Percentiles rank a stretch among this genome's conserved stretches.
phyloP scores from a whole-genome alignment of 1,140 invertebrate genomes.

The Ruditapes philippinarum region DNA sequence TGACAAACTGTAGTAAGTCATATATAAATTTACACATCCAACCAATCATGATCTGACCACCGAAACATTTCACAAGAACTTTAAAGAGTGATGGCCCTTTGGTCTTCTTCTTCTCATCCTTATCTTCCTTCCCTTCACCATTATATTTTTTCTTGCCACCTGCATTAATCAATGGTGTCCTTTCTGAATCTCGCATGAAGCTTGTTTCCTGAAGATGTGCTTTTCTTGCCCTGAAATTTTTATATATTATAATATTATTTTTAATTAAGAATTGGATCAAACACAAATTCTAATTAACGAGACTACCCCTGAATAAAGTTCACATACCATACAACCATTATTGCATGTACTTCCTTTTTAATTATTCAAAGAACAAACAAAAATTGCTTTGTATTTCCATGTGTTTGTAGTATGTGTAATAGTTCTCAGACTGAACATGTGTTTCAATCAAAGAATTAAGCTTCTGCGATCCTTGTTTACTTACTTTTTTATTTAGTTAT shows the following conservation, averaged over 20 bases:
- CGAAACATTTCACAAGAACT: conserved; percentile 78
- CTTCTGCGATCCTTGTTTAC: no score
- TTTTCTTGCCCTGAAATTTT: not conserved
- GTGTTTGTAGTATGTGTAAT: no score
- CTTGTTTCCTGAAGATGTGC: not conserved
- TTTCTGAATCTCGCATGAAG: conserved; percentile 41
- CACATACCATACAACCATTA: no score
- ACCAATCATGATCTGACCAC: conserved; percentile 73
- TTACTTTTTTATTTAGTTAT: no score
- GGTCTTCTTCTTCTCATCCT: conserved; percentile 64
- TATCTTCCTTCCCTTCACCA: conserved; percentile 37
- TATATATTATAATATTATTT: no score
- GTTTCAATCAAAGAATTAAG: no score
- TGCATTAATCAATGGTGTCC: conserved; percentile 60
- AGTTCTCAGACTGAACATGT: no score
- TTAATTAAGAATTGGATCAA: no score
- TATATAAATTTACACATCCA: conserved; percentile 81
- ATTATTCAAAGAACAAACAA: no score
- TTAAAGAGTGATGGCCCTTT: conserved; percentile 77
- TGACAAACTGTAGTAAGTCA: conserved; percentile 82
- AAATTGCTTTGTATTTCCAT: no score
- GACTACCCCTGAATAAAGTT: no score
- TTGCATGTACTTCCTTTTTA: no score
- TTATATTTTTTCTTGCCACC: conserved; percentile 1
- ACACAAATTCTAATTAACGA: not conserved